Evolutionary conservation across 2,797 vertebrate species (phyloP).

Genomic region (Meda fulgida): DNA sequence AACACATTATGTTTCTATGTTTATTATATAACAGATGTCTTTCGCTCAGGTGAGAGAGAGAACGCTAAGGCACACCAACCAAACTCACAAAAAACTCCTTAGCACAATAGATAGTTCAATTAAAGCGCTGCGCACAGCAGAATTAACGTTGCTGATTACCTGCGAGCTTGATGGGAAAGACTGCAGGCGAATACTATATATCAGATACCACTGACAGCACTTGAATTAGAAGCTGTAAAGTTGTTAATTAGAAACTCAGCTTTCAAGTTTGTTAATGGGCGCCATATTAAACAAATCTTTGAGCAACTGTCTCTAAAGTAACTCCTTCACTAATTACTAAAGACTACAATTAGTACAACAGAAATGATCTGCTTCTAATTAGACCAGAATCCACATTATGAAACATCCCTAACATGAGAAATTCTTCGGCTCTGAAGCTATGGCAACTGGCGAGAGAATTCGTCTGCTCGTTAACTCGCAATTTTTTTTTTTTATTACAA

Average conservation of each 20-base stretch:
- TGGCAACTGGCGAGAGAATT: slow-evolving; percentile 49
- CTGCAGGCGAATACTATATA: slow-evolving; percentile 55
- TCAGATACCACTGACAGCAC: slow-evolving; percentile 52
- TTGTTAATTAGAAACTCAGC: slow-evolving; percentile 60
- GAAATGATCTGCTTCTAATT: slow-evolving; percentile 60
- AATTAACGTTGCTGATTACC: slow-evolving; percentile 56
- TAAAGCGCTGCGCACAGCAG: slow-evolving; percentile 27
- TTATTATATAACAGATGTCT: slow-evolving; percentile 7
- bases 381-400: slow-evolving; percentile 44
- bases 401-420: slow-evolving; percentile 50
- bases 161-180: slow-evolving; percentile 42
- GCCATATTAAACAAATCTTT: slow-evolving; percentile 61
- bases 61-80: not conserved
- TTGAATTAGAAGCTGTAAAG: slow-evolving; percentile 58
- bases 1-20: slow-evolving; percentile 19
- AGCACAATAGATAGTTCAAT: slow-evolving; percentile 45
- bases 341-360: slow-evolving; percentile 60
- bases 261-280: slow-evolving; percentile 60
- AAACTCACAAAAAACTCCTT: slow-evolving; percentile 15
- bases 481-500: slow-evolving; percentile 16
- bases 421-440: slow-evolving; percentile 50
- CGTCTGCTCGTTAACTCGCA: slow-evolving; percentile 31
- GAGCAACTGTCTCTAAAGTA: slow-evolving; percentile 55
- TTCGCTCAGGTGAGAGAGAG: not conserved
- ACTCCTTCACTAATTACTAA: slow-evolving; percentile 61